phyloP scores from a whole-genome alignment of 2,113 vertebrate genomes.

The Indri indri region DNA sequence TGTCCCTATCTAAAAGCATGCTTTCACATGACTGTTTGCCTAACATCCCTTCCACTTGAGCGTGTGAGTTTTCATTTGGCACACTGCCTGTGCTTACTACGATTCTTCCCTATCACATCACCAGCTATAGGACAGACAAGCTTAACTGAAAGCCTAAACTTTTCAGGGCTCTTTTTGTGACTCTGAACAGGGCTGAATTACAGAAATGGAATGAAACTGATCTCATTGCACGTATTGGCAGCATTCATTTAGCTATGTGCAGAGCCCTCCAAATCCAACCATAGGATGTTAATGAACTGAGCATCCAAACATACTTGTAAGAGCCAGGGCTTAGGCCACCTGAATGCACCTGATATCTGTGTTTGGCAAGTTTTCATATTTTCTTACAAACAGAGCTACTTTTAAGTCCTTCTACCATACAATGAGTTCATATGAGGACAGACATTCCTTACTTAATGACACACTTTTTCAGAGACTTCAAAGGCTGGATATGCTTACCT shows the following conservation, averaged over 20 bases:
- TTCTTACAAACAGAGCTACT: slow-evolving; percentile 45
- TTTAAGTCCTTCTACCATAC: slow-evolving; percentile 36
- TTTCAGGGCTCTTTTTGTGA: slow-evolving; percentile 5
- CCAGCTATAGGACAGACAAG: background rate
- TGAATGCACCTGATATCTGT: slow-evolving; percentile 62
- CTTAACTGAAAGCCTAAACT: slow-evolving; percentile 45
- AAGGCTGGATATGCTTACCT: slow-evolving; percentile 46
- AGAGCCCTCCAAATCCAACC: slow-evolving; percentile 32
- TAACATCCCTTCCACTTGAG: background rate
- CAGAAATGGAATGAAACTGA: slow-evolving; percentile 50
- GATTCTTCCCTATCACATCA: background rate
- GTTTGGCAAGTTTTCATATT: slow-evolving; percentile 13
- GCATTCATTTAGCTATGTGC: slow-evolving; percentile 8
- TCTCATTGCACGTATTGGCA: slow-evolving; percentile 39
- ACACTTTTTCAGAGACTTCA: slow-evolving; percentile 35
- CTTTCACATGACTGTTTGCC: background rate
- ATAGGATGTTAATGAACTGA: slow-evolving; percentile 38
- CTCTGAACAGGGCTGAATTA: slow-evolving; percentile 41
- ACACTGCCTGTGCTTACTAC: rapidly evolving
- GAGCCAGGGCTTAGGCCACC: slow-evolving; percentile 45
- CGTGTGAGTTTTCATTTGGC: background rate
- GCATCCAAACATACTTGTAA: background rate
- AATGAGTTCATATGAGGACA: slow-evolving; percentile 64
- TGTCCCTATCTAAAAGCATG: rapidly evolving
- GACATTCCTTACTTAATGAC: slow-evolving; percentile 7